phyloP scores from a whole-genome alignment of 2,113 vertebrate species.

The Ptyas mucosa region DNA sequence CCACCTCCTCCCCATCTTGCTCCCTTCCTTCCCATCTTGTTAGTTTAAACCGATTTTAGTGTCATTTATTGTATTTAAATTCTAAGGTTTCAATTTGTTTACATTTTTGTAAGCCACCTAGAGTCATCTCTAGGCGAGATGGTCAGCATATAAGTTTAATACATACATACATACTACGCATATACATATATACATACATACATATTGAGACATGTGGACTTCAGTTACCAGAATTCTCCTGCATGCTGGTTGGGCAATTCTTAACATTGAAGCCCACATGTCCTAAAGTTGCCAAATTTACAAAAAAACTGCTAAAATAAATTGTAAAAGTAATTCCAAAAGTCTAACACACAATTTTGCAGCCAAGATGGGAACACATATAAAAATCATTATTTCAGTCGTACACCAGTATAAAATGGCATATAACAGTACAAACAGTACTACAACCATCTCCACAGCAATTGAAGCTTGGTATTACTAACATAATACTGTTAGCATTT shows the following conservation, averaged over 20 bases:
- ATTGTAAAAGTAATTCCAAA: neutral
- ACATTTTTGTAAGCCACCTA: neutral
- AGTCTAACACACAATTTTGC: neutral
- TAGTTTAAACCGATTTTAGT: neutral
- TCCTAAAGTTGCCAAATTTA: neutral
- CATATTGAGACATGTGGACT: neutral
- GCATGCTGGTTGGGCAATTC: neutral
- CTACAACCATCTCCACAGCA: neutral
- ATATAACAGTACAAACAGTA: neutral
- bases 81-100: neutral
- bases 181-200: no score
- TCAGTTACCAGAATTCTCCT: neutral
- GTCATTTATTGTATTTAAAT: neutral
- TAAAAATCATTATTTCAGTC: neutral
- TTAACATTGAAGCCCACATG: neutral
- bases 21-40: neutral
- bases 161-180: neutral
- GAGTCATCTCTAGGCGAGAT: neutral
- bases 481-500: neutral
- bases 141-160: neutral
- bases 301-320: neutral
- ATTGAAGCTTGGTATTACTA: neutral
- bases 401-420: neutral
- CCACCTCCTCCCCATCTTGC: neutral
- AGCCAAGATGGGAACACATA: neutral